Percentiles rank a stretch among this genome's conserved stretches.
Evolutionary conservation across 2,888 invertebrate genomes (phyloP).

Genomic region (Lasiommata megera): DNA sequence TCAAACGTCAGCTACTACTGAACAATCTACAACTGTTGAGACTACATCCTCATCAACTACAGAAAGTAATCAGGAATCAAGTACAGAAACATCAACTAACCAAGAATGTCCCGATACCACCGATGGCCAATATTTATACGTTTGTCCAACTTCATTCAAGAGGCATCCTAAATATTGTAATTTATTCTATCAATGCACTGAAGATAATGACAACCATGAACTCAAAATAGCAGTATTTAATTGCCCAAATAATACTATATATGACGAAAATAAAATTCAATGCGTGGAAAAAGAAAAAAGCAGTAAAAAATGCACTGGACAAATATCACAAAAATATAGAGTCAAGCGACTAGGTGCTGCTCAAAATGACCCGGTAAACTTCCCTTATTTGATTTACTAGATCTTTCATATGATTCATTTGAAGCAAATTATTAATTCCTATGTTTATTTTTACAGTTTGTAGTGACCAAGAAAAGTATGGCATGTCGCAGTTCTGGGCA

Average conservation of each 20-base stretch:
- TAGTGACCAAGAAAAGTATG: conserved; percentile 73
- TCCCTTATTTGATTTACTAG: not conserved
- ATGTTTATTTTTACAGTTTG: conserved; percentile 79
- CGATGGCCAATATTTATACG: conserved; percentile 85
- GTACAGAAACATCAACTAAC: conserved; percentile 44
- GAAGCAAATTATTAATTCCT: not conserved
- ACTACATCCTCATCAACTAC: conserved; percentile 33
- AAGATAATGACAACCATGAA: conserved; percentile 83
- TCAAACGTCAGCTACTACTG: conserved; percentile 32
- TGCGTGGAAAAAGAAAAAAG: conserved; percentile 85
- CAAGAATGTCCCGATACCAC: conserved; percentile 81
- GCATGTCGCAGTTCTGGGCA: conserved; percentile 86
- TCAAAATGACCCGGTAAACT: conserved; percentile 81
- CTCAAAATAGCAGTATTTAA: conserved; percentile 87
- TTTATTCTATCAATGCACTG: conserved; percentile 91
- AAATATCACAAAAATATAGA: conserved; percentile 77
- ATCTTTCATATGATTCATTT: not conserved
- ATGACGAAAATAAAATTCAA: conserved; percentile 86
- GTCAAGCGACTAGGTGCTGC: conserved; percentile 76
- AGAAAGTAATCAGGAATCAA: conserved; percentile 34
- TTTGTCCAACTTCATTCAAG: conserved; percentile 91
- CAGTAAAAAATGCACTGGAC: conserved; percentile 79
- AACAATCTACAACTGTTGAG: conserved; percentile 33
- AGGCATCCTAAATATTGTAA: conserved; percentile 92
- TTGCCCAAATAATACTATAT: conserved; percentile 89